Conservation (phyloP, 2,113 vertebrate genomes). For the Miniopterus natalensis region DNA sequence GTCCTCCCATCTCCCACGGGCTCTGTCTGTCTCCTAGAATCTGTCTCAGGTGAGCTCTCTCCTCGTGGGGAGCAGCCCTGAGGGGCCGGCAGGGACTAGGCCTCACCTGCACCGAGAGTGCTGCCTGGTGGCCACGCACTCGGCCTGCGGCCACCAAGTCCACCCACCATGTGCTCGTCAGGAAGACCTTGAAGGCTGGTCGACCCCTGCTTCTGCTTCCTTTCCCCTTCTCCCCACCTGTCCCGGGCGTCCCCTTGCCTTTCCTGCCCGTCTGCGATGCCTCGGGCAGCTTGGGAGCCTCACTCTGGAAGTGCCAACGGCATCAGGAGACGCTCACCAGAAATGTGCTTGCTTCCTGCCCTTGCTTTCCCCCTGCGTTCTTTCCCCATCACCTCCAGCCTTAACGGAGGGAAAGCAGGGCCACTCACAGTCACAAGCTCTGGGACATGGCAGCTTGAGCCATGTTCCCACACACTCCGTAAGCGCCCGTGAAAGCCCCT, state of each 20-base stretch:
- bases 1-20: no score
- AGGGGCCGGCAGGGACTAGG: not conserved
- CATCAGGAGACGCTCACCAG: not conserved
- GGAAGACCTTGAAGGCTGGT: not conserved
- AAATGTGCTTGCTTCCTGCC: not conserved
- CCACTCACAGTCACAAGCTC: not conserved
- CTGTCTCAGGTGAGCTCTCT: not conserved
- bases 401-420: not conserved
- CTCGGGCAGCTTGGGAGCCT: not conserved
- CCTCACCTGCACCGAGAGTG: not conserved
- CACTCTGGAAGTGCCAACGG: not conserved
- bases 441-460: no score
- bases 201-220: not conserved
- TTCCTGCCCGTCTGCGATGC: not conserved
- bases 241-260: not conserved
- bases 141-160: not conserved
- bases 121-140: slow-evolving; percentile 34
- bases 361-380: not conserved
- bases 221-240: slow-evolving; percentile 5
- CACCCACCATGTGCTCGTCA: no score
- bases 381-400: not conserved
- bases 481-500: not conserved
- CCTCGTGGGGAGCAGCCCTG: no score
- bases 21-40: not conserved
- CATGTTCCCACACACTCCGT: rapidly evolving